Percentiles rank a stretch among this genome's conserved stretches.
phyloP scores from a whole-genome alignment of 2,888 invertebrate species.

The Nomada hirtipes region DNA sequence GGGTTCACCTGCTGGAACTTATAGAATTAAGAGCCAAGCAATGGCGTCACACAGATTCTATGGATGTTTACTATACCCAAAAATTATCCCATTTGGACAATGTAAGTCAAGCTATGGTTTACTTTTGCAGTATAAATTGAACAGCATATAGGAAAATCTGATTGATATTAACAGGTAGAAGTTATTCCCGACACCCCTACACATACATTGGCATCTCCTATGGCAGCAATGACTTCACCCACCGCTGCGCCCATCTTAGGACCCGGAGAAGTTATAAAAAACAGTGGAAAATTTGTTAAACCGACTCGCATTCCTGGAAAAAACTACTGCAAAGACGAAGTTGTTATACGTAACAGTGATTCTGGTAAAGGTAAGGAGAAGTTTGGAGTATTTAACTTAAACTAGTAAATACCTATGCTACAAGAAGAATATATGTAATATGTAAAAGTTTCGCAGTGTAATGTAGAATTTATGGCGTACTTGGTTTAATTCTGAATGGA shows the following conservation, averaged over 20 bases:
- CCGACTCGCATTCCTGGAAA: conserved; percentile 96
- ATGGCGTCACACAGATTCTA: conserved; percentile 94
- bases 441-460: conserved; percentile 30
- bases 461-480: conserved; percentile 32
- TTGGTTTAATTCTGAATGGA: conserved; percentile 23
- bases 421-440: conserved; percentile 34
- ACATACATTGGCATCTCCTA: conserved; percentile 75
- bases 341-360: conserved; percentile 97
- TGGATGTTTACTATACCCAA: conserved; percentile 91
- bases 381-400: not conserved
- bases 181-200: conserved; percentile 77
- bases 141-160: not conserved
- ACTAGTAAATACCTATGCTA: conserved; percentile 21
- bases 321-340: conserved; percentile 97
- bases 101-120: conserved; percentile 74
- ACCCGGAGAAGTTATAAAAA: conserved; percentile 94
- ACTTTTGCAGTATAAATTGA: not conserved
- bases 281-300: conserved; percentile 94
- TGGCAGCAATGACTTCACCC: conserved; percentile 83
- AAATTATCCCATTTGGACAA: conserved; percentile 84
- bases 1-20: conserved; percentile 95
- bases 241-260: conserved; percentile 88
- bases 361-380: conserved; percentile 94
- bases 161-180: conserved; percentile 54
- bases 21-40: conserved; percentile 96